Percentiles rank a stretch among this genome's conserved stretches.
phyloP scores from a whole-genome alignment of 2,888 invertebrate species.

The Napeogenes inachia region DNA sequence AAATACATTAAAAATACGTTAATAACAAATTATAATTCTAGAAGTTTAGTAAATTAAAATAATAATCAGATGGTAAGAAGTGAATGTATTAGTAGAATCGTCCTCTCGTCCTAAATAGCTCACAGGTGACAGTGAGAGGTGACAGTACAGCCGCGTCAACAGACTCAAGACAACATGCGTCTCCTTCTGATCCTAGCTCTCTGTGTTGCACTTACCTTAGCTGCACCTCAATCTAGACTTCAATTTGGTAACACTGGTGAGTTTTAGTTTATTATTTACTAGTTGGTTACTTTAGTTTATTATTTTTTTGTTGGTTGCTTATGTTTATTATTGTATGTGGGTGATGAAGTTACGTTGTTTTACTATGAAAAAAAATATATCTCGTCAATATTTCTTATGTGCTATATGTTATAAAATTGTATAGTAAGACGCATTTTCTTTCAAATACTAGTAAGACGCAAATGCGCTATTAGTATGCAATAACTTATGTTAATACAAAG shows the following conservation, averaged over 20 bases:
- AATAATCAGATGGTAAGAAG: too few relatives aligned
- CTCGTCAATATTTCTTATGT: too few relatives aligned
- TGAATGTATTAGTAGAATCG: slow-evolving; percentile 34
- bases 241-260: slow-evolving; percentile 51
- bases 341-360: too few relatives aligned
- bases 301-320: background rate
- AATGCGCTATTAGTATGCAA: background rate
- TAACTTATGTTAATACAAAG: background rate
- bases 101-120: slow-evolving; percentile 28
- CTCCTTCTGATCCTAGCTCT: slow-evolving; percentile 40
- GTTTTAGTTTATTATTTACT: slow-evolving; percentile 22
- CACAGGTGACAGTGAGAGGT: slow-evolving; percentile 27
- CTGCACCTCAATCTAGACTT: slow-evolving; percentile 48
- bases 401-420: too few relatives aligned
- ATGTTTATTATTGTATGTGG: too few relatives aligned
- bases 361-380: too few relatives aligned
- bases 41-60: too few relatives aligned
- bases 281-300: background rate
- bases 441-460: background rate
- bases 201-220: slow-evolving; percentile 34
- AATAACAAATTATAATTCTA: too few relatives aligned
- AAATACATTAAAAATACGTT: too few relatives aligned
- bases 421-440: too few relatives aligned
- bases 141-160: slow-evolving; percentile 28
- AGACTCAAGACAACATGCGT: slow-evolving; percentile 42